Evolutionary conservation across 2,797 vertebrate genomes (phyloP).

Genomic region (Anniella stebbinsi): DNA sequence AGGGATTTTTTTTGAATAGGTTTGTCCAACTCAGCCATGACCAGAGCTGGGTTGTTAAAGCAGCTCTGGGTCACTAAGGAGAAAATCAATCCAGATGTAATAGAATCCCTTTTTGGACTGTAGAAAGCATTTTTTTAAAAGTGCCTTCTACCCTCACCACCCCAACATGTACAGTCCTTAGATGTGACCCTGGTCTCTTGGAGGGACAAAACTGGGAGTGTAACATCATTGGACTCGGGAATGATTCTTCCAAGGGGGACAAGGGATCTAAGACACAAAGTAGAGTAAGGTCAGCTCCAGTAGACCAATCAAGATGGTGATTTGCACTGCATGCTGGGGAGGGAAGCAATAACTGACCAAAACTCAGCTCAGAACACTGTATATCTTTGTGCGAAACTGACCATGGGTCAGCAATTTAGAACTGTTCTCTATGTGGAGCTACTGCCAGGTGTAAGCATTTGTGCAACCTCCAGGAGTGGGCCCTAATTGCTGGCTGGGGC

Average conservation of each 20-base stretch:
- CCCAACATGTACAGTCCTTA: neutral
- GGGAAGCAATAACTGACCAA: neutral
- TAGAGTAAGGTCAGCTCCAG: neutral
- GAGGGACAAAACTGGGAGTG: neutral
- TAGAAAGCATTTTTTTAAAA: slow-evolving; percentile 2
- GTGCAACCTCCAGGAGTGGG: too few species aligned
- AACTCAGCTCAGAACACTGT: neutral
- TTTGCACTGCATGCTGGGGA: neutral
- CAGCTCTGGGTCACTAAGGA: slow-evolving; percentile 39
- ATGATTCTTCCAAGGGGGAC: neutral
- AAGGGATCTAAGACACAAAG: neutral
- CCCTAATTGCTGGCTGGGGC: too few species aligned
- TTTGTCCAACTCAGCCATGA: slow-evolving; percentile 76
- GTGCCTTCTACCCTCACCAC: neutral
- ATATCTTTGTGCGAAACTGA: too few species aligned
- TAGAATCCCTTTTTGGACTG: slow-evolving; percentile 22
- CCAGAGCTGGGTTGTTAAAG: slow-evolving; percentile 57
- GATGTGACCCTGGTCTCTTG: neutral
- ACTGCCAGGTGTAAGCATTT: too few species aligned
- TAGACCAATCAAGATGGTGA: neutral
- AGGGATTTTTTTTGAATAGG: slow-evolving; percentile 57
- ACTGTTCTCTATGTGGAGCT: too few species aligned
- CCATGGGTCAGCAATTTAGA: too few species aligned
- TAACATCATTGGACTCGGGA: neutral
- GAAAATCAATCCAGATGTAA: slow-evolving; percentile 69